Evolutionary conservation across 2,113 vertebrate genomes (phyloP).

Genomic region (sheep (Ovis aries)): ARS-UI_Ramb_v3.0 NC_056055.1:142818001-142818500

Average conservation of each 20-base stretch:
- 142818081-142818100: neutral
- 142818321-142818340: neutral
- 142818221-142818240: neutral
- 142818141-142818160: neutral
- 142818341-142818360: neutral
- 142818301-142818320: conserved; percentile 2
- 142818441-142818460: neutral
- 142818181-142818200: neutral
- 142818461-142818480: neutral
- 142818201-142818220: neutral
- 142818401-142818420: neutral
- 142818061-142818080: neutral
- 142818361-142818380: neutral
- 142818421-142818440: neutral
- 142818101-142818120: neutral
- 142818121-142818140: neutral
- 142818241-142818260: neutral
- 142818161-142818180: neutral
- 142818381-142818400: neutral
- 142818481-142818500: neutral
- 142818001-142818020: neutral
- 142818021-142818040: neutral
- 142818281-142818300: neutral
- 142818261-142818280: neutral
- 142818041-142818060: neutral